Evolutionary conservation across 2,113 vertebrate genomes (phyloP), one percentile per base, ranked within the genome.

Genomic region (Stigmatopora nigra): DNA sequence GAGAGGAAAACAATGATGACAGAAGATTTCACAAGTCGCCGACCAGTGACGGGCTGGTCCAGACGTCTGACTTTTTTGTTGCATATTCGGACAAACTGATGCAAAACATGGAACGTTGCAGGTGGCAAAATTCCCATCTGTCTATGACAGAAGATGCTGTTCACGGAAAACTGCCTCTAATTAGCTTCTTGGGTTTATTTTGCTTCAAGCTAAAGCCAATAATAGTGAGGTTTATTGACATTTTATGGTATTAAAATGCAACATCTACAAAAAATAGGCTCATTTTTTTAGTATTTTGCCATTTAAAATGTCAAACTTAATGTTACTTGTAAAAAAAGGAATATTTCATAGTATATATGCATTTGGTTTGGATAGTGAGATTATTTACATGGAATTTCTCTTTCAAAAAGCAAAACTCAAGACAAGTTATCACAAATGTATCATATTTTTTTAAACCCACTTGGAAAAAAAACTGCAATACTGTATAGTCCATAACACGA

Each of bases 1-100:
- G 69, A 63, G 60, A 10, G n/a, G 14, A 10, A 13, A 36, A 60
- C 10, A 61, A 20, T 41, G 19, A 3, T 55, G 12, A 61, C 46
- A 69, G 35, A 59, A 58, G 25, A 4, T 66, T 64, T 61, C 15
- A 61, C 45, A 64, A 25, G 9, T 49, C 25, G 56, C 7, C 51
- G 8, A 47, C 53, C 51, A 46, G 38, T 17, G 19, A 65, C 56
- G 47, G 36, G 6, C 22, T 63, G 10, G 15, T 63, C 25, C 12
- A n/a, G 53, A 5, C 16, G 12, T n/a, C 25, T 17, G 8, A 19
- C 36, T 49, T 63, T 31, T 35, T 59, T 47, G 15, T 59, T 47
- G 15, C 20, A 63, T 7, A 15, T n/a, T 6, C 3, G 13, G 45
- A 52, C 44, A 53, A 60, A 63, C 7, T 11, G 2, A 36, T 9